Evolutionary conservation across 1,140 invertebrate species (phyloP), one percentile per base, ranked within the genome.

Genomic region (Phenacoccus solenopsis): DNA sequence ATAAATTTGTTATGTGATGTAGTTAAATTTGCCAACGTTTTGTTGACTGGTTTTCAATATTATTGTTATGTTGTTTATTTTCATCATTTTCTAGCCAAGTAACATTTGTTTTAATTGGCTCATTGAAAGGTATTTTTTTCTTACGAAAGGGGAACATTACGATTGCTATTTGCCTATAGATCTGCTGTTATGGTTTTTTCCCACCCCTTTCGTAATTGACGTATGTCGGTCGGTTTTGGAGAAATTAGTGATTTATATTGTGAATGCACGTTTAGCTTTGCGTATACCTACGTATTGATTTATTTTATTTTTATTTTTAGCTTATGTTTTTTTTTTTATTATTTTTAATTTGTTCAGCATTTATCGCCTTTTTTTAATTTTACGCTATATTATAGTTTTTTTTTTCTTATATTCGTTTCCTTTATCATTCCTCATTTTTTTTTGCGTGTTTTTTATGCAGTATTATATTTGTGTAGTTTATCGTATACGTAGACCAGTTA

Each of bases 351-450:
- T 64, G 21, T 64, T 64, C 21, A 10, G 59, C 25, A 25, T 64
- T 64, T 64, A 25, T 64, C 20, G 13, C 56, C 56, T 7, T 59
- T 59, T 38, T n/a, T 59, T 20, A 59, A 9, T 59, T 16, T 59
- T 59, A 22, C 20, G 21, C 21, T 59, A 9, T 59, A 9, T 59
- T 59, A 22, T 20, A 59, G 13, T 9, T 5, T 38, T 38, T n/a
- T 38, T 38, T 38, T 9, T 38, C 9, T 10, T 20, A 7, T 64
- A 27, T 20, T 64, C 25, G 21, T 64, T 64, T 24, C 21, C 21
- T 64, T 24, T 64, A 64, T 24, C 59, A 64, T 64, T 64, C 59
- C 59, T 64, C 20, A 24, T 64, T 64, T 64, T 25, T 64, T 24
- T 64, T 22, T 22, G 4, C 10, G 2, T 27, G 2, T 64, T 22